Percentiles rank a stretch among this genome's conserved stretches.
These are phyloP conservation scores for Gulo gulo DNA, from an alignment of 2,113 vertebrate genomes.

Conservation along the genomic window DNA sequence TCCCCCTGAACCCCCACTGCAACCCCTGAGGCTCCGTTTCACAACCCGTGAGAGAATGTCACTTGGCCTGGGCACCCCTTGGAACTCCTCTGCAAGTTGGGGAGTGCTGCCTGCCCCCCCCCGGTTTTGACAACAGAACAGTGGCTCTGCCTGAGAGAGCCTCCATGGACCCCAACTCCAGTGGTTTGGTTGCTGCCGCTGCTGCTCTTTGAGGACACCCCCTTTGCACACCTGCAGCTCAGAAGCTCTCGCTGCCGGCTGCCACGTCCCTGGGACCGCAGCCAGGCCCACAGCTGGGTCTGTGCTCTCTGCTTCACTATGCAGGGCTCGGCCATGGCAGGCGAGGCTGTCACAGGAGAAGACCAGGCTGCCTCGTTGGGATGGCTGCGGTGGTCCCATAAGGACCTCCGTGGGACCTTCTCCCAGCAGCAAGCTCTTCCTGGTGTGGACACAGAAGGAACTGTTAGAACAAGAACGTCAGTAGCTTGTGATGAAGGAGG, in stretches of 20 bases:
- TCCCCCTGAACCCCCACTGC: too few relatives aligned
- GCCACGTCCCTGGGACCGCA: rapidly evolving
- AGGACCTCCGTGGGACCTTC: background rate
- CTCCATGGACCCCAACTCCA: background rate
- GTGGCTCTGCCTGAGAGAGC: background rate
- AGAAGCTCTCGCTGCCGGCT: background rate
- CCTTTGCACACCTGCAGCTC: background rate
- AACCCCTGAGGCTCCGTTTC: too few relatives aligned
- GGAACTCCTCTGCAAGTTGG: background rate
- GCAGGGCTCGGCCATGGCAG: rapidly evolving
- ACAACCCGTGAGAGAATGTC: rapidly evolving
- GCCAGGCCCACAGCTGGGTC: background rate
- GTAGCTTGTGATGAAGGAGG: background rate
- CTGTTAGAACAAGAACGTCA: background rate
- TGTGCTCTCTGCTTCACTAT: background rate
- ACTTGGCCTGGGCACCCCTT: background rate
- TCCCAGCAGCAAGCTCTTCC: background rate
- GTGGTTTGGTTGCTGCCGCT: background rate
- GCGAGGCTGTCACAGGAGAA: rapidly evolving
- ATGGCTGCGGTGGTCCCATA: rapidly evolving
- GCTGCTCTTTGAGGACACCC: background rate
- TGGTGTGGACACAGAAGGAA: background rate
- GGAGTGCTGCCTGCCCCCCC: background rate
- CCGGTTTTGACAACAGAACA: rapidly evolving
- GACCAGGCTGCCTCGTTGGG: rapidly evolving